These are phyloP conservation scores for Sericinus montela DNA, from an alignment of 2,888 invertebrate species.

Conservation along the genomic window DNA sequence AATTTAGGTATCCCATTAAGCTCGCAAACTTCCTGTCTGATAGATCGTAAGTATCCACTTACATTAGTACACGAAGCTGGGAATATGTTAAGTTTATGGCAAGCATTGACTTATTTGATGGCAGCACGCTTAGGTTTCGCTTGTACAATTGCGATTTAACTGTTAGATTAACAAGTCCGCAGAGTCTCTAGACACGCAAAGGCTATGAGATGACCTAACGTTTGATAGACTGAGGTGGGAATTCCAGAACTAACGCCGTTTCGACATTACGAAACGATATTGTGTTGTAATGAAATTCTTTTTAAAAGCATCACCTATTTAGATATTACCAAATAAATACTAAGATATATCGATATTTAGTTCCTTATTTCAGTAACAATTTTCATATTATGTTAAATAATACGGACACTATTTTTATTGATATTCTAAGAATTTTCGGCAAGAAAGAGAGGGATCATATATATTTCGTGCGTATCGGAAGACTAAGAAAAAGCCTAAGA, in stretches of 20 bases:
- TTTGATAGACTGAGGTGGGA: slow-evolving; percentile 14
- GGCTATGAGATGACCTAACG: slow-evolving; percentile 16
- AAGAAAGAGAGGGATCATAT: no score
- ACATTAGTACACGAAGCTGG: slow-evolving; percentile 4
- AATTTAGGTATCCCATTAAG: neutral
- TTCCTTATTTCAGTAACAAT: no score
- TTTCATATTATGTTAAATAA: no score
- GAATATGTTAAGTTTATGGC: slow-evolving; percentile 19
- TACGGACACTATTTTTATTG: no score
- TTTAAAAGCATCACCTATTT: no score
- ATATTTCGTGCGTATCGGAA: no score
- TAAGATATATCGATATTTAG: no score
- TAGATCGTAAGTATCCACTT: slow-evolving; percentile 1
- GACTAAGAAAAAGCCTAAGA: no score
- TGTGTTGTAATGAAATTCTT: neutral
- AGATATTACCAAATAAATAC: no score
- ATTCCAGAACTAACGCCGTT: slow-evolving; percentile 6
- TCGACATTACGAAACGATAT: slow-evolving; percentile 4
- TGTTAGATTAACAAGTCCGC: slow-evolving; percentile 8
- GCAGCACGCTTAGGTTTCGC: slow-evolving; percentile 17
- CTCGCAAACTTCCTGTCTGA: neutral
- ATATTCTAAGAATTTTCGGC: no score
- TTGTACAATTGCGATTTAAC: slow-evolving; percentile 17
- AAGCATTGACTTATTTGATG: slow-evolving; percentile 19
- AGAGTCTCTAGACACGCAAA: slow-evolving; percentile 16